Evolutionary conservation across 1,140 invertebrate species (phyloP), one percentile per base, ranked within the genome.

Genomic region (Achatina immaculata): DNA sequence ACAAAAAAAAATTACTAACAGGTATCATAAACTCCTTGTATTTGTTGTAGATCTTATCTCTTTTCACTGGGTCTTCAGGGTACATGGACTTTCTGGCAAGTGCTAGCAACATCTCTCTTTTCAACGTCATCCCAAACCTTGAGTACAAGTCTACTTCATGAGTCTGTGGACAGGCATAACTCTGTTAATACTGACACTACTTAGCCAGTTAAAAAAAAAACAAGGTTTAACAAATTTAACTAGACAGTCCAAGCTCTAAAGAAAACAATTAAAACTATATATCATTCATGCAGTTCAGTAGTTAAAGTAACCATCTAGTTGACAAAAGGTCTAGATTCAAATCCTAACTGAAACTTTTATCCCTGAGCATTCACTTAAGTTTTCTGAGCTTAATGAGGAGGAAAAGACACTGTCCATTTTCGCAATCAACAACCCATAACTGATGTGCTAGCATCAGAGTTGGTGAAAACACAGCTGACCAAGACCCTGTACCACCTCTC

Each of bases 141-240:
- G 96, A 97, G 85, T 94, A 94, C 40, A 99, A 91, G 92, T 99
- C 96, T 91, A 95, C 96, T 19, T 97, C 96, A 82, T 94, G 93
- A 68, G 96, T 97, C 94, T 95, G 82, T 28, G 88, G 51, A 80
- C 45, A 51, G 3, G 9, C n/a, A n/a, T n/a, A n/a, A n/a, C n/a
- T n/a, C n/a, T n/a, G n/a, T n/a, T 55, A 55, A 16, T 55, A 55
- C 16, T 16, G 16, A 16, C 51, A 55, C n/a, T n/a, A 55, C 51
- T n/a, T 55, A n/a, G 51, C n/a, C 51, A 55, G n/a, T 16, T n/a
- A 55, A n/a, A 16, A 55, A 55, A 16, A 55, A 16, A 16, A 16
- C 16, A 16, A 55, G n/a, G 16, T 55, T 55, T 55, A n/a, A 55
- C 51, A 55, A n/a, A n/a, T n/a, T n/a, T n/a, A n/a, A n/a, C n/a